Conservation (phyloP, 2,797 vertebrate species). For the Xiphorhynchus erythropygius region DNA sequence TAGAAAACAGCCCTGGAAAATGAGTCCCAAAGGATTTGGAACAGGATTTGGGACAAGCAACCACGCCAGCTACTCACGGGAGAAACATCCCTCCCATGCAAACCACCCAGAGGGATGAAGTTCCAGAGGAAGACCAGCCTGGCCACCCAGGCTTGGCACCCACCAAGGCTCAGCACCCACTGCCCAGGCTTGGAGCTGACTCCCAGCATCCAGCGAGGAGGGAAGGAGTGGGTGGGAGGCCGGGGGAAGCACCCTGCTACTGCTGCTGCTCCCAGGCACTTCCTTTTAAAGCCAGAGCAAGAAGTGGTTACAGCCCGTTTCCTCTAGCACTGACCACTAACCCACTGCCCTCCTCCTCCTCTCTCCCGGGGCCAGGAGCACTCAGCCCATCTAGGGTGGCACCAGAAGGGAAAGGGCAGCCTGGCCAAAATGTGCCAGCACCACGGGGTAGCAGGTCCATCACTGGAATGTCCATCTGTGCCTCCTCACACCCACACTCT, state of each 20-base stretch:
- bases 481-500: not conserved
- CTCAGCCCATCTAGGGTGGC: not conserved
- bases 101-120: not conserved
- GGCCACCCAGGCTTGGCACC: not conserved
- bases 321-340: not conserved
- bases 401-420: not conserved
- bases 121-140: not conserved
- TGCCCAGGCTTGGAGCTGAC: not conserved
- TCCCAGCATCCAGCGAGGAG: not conserved
- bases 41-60: not conserved
- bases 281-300: not conserved
- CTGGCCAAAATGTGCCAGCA: not conserved
- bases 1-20: not conserved
- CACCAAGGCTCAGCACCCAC: not conserved
- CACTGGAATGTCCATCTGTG: not conserved
- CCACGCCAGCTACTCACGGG: fast-evolving
- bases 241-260: not conserved
- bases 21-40: not conserved
- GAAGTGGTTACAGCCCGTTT: not conserved
- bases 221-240: fast-evolving
- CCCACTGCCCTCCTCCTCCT: not conserved
- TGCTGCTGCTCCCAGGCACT: not conserved
- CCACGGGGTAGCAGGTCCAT: fast-evolving
- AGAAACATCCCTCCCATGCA: not conserved
- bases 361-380: not conserved